These are phyloP conservation scores for Heliothis virescens DNA, from an alignment of 1,140 invertebrate species.

Conservation along the genomic window DNA sequence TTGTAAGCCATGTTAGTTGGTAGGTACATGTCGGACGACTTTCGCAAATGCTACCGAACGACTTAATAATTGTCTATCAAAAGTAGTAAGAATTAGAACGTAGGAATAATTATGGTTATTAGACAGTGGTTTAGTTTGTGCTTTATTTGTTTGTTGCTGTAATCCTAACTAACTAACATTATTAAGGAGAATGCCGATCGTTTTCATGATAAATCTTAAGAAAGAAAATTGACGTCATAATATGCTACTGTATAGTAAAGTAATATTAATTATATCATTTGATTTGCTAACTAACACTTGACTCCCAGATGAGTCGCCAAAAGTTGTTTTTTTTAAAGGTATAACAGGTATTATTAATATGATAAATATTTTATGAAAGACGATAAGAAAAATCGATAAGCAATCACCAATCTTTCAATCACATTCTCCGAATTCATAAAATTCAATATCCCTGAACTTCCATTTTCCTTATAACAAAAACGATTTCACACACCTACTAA, in stretches of 20 bases:
- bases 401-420: neutral
- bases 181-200: no score
- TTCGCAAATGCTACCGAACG: constrained; percentile 49
- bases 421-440: neutral
- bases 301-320: no score
- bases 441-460: neutral
- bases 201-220: no score
- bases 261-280: no score
- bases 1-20: constrained; percentile 37
- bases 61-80: constrained; percentile 28
- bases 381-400: neutral
- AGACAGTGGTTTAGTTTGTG: neutral
- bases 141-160: neutral
- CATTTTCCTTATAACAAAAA: constrained; percentile 1
- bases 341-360: neutral
- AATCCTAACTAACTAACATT: no score
- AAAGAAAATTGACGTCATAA: no score
- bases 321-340: no score
- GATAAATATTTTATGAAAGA: neutral
- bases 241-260: no score
- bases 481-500: neutral
- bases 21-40: constrained; percentile 38
- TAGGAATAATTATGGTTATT: neutral
- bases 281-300: no score
- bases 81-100: neutral